Base-by-base conservation (phyloP, 2,888 invertebrate genomes). In the Yponomeuta evonymella region DNA sequence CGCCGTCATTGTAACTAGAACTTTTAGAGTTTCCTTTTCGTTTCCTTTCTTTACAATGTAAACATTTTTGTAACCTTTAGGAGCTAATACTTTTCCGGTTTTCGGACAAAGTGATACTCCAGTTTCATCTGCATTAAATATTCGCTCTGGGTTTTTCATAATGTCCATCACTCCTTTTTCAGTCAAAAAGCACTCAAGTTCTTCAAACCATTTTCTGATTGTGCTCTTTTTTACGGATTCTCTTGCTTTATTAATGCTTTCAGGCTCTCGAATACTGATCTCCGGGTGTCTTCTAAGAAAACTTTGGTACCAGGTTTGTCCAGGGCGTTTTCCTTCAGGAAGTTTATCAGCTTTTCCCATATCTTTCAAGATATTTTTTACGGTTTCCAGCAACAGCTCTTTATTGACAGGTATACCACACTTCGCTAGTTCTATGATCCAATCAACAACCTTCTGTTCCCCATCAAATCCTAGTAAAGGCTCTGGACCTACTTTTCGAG, bases 201-300 rank as follows among this genome's bases (percentile, higher is more conserved):
- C 58, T 58, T 11, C 11, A 15, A 58, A 58, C 58, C 33, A 72
- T 70, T 69, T 70, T 63, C 72, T 43, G 23, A 73, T 71, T 51
- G 67, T 36, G 67, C 65, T 67, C 66, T 73, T 70, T 12, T 33
- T 73, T 10, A 71, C 48, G 12, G 71, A 68, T 70, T 70, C 73
- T 71, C 73, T 48, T 5, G 73, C 73, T 30, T 73, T 73, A 65
- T 73, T 73, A 23, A 73, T 73, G 51, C 65, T 66, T 70, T 73
- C 71, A 63, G 73, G 71, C 64, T 73, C 73, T 48, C 73, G 71
- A 11, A 72, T 64, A 65, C 67, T 70, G 70, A 71, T 72, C 23
- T 72, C 33, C n/a, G 72, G 71, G 65, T 72, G 72, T 29, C 72
- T 67, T 69, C 64, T 71, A 9, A 68, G 58, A 64, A 69, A 71